Evolutionary conservation across 2,113 vertebrate genomes (phyloP).

Genomic region (Tetrax tetrax): DNA sequence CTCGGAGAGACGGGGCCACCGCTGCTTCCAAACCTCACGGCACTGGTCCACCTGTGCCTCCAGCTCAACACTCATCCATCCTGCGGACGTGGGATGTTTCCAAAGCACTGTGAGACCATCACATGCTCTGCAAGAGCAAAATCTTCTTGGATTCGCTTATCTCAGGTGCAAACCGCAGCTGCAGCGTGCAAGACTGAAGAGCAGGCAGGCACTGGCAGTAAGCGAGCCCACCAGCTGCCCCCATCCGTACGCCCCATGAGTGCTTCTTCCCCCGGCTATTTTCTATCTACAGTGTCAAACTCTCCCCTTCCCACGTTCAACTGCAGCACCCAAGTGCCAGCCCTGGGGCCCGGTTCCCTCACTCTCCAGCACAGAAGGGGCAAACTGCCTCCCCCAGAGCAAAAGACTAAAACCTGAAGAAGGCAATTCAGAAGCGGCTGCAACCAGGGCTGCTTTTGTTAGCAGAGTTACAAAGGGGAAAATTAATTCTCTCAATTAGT

Average conservation of each 20-base stretch:
- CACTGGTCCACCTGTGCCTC: not conserved
- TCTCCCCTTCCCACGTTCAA: not conserved
- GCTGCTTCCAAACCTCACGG: not conserved
- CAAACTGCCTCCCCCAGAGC: not conserved
- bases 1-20: accelerated
- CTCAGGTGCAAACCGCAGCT: not conserved
- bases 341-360: not conserved
- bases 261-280: not conserved
- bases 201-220: not conserved
- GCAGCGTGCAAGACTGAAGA: accelerated
- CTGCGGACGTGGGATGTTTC: accelerated
- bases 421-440: not conserved
- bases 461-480: not conserved
- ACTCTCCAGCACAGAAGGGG: not conserved
- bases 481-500: not conserved
- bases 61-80: not conserved
- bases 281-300: accelerated
- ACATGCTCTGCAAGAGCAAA: not conserved
- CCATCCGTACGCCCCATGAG: accelerated
- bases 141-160: accelerated
- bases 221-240: not conserved
- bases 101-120: not conserved
- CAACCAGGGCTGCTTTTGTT: not conserved
- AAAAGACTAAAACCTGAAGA: not conserved
- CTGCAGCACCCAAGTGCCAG: not conserved